Percentiles rank a stretch among this genome's conserved stretches.
These are phyloP conservation scores for Epinephelus coioides DNA, from an alignment of 2,797 vertebrate genomes.

Conservation along the genomic window DNA sequence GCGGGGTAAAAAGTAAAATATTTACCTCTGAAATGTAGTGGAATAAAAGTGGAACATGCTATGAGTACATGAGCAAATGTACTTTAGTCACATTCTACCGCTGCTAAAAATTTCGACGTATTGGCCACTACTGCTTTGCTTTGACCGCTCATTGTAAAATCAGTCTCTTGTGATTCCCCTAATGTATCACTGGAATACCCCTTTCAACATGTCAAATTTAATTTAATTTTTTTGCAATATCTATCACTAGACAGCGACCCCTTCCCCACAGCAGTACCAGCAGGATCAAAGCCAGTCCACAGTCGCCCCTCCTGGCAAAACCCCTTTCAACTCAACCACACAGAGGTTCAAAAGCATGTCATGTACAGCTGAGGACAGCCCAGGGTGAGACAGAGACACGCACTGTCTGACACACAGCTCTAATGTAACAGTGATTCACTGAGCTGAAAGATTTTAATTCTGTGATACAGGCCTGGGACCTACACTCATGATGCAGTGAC, in stretches of 20 bases:
- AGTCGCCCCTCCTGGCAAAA: conserved; percentile 61
- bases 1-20: no score
- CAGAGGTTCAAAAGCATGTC: conserved; percentile 70
- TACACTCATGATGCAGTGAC: conserved; percentile 68
- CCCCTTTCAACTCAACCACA: conserved; percentile 81
- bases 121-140: no score
- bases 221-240: neutral
- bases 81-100: no score
- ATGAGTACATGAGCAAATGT: no score
- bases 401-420: neutral
- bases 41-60: no score
- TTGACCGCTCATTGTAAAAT: no score
- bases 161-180: no score
- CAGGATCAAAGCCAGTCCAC: conserved; percentile 56
- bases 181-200: no score
- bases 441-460: conserved; percentile 19
- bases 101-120: no score
- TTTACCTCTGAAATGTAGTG: no score
- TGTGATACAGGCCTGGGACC: conserved; percentile 84
- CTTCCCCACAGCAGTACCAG: conserved; percentile 85
- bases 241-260: conserved; percentile 72
- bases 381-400: conserved; percentile 79
- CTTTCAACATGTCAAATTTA: neutral
- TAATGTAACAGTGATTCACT: fast-evolving
- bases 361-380: conserved; percentile 42